Evolutionary conservation across 2,113 vertebrate species (phyloP).

Genomic region (Nannospalax galili): DNA sequence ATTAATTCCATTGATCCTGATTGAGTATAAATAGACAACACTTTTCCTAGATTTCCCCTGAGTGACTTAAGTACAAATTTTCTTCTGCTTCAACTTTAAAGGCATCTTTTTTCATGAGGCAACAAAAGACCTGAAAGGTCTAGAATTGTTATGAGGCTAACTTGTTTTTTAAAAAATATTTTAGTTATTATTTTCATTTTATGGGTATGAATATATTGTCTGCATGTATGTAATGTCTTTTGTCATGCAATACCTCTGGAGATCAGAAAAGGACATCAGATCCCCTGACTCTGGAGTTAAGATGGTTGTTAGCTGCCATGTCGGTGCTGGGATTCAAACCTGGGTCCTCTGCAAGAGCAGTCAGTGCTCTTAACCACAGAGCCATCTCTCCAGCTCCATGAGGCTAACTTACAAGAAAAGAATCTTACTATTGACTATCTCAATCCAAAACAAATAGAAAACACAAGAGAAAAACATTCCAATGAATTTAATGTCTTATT

Average conservation of each 20-base stretch:
- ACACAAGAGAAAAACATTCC: background rate
- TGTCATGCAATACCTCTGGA: no score
- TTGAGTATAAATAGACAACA: background rate
- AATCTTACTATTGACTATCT: background rate
- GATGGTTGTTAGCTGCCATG: no score
- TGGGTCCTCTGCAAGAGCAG: no score
- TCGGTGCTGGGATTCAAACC: no score
- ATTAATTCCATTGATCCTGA: constrained; percentile 10
- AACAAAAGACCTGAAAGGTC: background rate
- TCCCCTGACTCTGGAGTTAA: no score
- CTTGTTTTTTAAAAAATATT: no score
- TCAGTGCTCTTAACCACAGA: no score
- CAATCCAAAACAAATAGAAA: constrained; percentile 39
- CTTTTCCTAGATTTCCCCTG: constrained; percentile 16
- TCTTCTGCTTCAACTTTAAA: constrained; percentile 35
- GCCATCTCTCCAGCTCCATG: no score
- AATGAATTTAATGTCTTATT: background rate
- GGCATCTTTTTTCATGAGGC: constrained; percentile 17
- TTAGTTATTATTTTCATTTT: no score
- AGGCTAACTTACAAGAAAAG: constrained; percentile 17
- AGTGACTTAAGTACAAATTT: constrained; percentile 30
- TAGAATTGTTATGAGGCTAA: background rate
- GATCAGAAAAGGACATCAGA: no score
- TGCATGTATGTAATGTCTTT: no score
- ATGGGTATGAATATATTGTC: no score